Base-by-base conservation (phyloP, 2,797 vertebrate genomes). In the Girardinus metallicus region DNA sequence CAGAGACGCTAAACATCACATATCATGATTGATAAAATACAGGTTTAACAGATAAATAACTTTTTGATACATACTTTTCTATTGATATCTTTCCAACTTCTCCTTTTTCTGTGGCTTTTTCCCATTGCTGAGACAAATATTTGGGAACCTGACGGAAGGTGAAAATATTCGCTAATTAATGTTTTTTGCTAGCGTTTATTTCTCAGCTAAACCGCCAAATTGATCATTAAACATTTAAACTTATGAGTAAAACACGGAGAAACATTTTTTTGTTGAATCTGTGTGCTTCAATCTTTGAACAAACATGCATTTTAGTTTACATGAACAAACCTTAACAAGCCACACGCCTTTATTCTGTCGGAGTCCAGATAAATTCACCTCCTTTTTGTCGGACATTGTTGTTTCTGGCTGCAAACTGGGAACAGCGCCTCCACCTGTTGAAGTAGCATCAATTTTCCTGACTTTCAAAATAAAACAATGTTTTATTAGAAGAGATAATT, bases 31-130 rank as follows among this genome's bases (percentile, higher is more conserved):
- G 43, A 12, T 21, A 21, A 46, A 13, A 16, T 7, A 2, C 5
- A 62, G 4, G 15, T 49, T 36, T 44, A 36, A 74, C 41, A 60
- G 44, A 43, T 10, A 73, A 73, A 23, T 0, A 0, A 3, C 1
- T 15, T 47, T 39, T 44, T 76, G 11, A 29, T 62, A 81, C 97
- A 92, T 97, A 99, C 98, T 98, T 99, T 86, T 85, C 93, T 87
- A 99, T 98, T 82, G 94, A 94, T 9, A 99, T 95, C 85, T 96
- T 99, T 74, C 98, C 98, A 86, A 99, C 97, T 94, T 99, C 98
- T 83, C 97, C 96, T 80, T 97, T 97, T 89, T 97, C 98, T 74
- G 96, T 82, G 44, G 97, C 97, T 93, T 97, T 99, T 76, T 93
- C 93, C 98, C 98, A 99, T 18, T 99, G 98, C 29, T 96, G 97